Percentiles rank a stretch among this genome's conserved stretches.
Conservation (phyloP, 2,888 invertebrate species). For the Teleiodes luculella region DNA sequence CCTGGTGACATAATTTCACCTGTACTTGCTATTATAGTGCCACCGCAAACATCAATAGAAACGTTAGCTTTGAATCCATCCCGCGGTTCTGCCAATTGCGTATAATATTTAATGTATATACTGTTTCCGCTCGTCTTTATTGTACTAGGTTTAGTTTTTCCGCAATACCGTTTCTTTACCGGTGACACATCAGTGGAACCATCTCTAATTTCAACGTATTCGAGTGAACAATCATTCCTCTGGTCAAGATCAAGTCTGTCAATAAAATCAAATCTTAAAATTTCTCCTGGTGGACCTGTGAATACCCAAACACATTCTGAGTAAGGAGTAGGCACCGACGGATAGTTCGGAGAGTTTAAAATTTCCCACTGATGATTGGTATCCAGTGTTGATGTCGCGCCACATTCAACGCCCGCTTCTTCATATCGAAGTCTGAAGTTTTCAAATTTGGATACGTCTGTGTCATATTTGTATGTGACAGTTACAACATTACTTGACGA, state of each 20-base stretch:
- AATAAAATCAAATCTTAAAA: constrained; percentile 86
- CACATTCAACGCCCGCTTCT: constrained; percentile 84
- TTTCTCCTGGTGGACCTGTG: constrained; percentile 84
- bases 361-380: constrained; percentile 63
- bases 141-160: constrained; percentile 77
- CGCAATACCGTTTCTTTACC: constrained; percentile 82
- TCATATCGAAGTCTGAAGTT: constrained; percentile 75
- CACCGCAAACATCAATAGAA: constrained; percentile 80
- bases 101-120: constrained; percentile 84
- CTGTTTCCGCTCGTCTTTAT: constrained; percentile 81
- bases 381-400: constrained; percentile 80
- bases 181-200: constrained; percentile 86
- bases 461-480: constrained; percentile 36
- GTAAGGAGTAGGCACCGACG: constrained; percentile 86
- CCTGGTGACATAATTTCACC: constrained; percentile 84
- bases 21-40: constrained; percentile 79
- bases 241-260: constrained; percentile 84
- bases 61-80: constrained; percentile 87
- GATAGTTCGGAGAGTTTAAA: constrained; percentile 87
- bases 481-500: constrained; percentile 81
- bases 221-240: constrained; percentile 54
- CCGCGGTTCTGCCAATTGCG: constrained; percentile 82
- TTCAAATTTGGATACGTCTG: constrained; percentile 28
- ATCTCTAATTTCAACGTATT: constrained; percentile 89
- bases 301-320: constrained; percentile 91